Base-by-base conservation (phyloP, 2,113 vertebrate genomes). In the Hiodon alosoides region DNA sequence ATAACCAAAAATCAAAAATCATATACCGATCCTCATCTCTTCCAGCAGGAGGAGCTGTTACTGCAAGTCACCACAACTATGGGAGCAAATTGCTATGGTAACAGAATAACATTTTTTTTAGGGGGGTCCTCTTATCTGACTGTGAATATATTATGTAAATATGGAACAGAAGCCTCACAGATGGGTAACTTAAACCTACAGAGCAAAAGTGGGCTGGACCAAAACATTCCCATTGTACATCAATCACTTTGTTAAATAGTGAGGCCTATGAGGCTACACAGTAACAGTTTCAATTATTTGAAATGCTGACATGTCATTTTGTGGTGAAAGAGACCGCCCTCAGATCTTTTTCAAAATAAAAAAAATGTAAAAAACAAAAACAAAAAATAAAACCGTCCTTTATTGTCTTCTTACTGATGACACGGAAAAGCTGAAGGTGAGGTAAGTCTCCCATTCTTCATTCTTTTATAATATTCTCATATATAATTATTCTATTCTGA, bases 61-160 rank as follows among this genome's bases (percentile, higher is more conserved):
- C 14, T 53, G 48, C 14, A 78, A 46, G 17, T 14, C 65, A 73
- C 50, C 9, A 8, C 7, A n/a, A 60, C 54, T 74, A 66, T 71
- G 65, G 78, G 78, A 76, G 75, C 48, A 10, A 80, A 77, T 85
- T 72, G 66, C 71, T 72, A 81, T 81, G 79, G 77, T 14, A 79
- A 82, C 71, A 75, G 79, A 77, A 75, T 76, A 79, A 76, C 84
- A 81, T 84, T 86, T 80, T 77, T 78, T 79, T 73, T 74, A 69
- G 67, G 60, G 71, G 79, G 81, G 78, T 79, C 71, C 58, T 79
- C 78, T 78, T 81, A 80, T 79, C 83, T 85, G 83, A 87, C 79
- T 7, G 84, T 86, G 83, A 89, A 88, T 87, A 85, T 80, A 84
- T 87, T 87, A 89, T 88, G 85, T 53, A 85, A 84, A 89, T 85